A percentile compares a stretch with the other conserved stretches of the same genome.
phyloP scores from a whole-genome alignment of 2,888 invertebrate species.

The Drosophila merina region DNA sequence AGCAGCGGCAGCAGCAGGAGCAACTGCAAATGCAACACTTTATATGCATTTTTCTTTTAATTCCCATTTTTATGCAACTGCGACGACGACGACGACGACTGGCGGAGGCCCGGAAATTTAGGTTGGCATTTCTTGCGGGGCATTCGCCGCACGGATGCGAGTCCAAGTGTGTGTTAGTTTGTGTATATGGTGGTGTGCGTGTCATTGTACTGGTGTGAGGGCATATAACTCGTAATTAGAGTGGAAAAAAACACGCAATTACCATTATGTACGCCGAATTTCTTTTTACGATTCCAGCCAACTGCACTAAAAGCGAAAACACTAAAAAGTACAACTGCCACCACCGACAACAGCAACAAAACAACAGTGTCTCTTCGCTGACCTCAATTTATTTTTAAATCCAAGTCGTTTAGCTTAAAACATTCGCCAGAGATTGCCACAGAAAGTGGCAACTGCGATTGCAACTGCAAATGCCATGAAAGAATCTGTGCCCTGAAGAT shows the following conservation, averaged over 20 bases:
- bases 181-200: constrained; percentile 27
- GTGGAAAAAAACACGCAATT: constrained; percentile 76
- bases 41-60: constrained; percentile 77
- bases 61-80: constrained; percentile 70
- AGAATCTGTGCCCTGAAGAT: constrained; percentile 19
- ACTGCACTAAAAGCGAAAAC: constrained; percentile 51
- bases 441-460: constrained; percentile 27
- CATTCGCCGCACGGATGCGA: constrained; percentile 34
- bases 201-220: constrained; percentile 33
- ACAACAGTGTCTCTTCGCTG: constrained; percentile 58
- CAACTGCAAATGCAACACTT: constrained; percentile 73
- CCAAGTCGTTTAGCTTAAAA: constrained; percentile 69
- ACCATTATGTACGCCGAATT: constrained; percentile 77
- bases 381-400: constrained; percentile 75
- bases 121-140: constrained; percentile 69
- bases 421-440: constrained; percentile 52
- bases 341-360: constrained; percentile 17
- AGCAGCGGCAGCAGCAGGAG: constrained; percentile 19
- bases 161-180: constrained; percentile 16
- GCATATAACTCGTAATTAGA: constrained; percentile 74
- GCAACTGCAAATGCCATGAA: constrained; percentile 22
- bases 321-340: constrained; percentile 24
- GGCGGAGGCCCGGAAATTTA: constrained; percentile 59
- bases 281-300: constrained; percentile 65
- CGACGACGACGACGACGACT: constrained; percentile 24